These are phyloP conservation scores for Anoplius nigerrimus DNA, from an alignment of 2,888 invertebrate species.

Conservation along the genomic window DNA sequence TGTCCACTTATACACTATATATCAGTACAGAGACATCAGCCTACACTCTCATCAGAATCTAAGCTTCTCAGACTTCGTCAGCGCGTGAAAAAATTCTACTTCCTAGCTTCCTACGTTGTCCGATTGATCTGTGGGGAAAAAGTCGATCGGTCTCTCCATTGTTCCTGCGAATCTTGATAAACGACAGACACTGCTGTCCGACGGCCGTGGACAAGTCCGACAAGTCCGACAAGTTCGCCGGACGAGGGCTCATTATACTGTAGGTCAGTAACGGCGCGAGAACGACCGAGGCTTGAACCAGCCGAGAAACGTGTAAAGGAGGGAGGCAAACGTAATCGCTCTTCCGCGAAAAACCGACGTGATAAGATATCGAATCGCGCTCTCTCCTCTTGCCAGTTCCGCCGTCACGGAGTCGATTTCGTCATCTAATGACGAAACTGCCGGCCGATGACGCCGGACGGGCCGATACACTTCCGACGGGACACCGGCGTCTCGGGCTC, in stretches of 20 bases:
- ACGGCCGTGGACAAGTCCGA: no score
- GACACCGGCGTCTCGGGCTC: constrained; percentile 44
- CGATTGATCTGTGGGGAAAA: no score
- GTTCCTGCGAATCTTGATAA: no score
- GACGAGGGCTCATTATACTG: constrained; percentile 17
- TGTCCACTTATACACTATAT: no score
- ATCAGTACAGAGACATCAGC: no score
- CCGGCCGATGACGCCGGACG: constrained; percentile 10
- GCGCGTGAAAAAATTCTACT: no score
- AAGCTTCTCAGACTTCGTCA: no score
- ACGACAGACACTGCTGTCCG: no score
- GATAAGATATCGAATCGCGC: constrained; percentile 45
- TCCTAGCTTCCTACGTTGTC: no score
- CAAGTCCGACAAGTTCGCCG: no score
- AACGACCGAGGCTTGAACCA: neutral
- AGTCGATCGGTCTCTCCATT: no score
- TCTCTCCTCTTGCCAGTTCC: neutral
- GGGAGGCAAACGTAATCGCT: constrained; percentile 33
- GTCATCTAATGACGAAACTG: constrained; percentile 42
- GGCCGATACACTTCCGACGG: constrained; percentile 26
- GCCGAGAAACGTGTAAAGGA: neutral
- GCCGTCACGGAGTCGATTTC: constrained; percentile 18
- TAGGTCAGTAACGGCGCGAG: constrained; percentile 48
- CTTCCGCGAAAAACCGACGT: constrained; percentile 25
- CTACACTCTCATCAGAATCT: no score